phyloP scores from a whole-genome alignment of 2,888 invertebrate species.

The Petrophora chlorosata region DNA sequence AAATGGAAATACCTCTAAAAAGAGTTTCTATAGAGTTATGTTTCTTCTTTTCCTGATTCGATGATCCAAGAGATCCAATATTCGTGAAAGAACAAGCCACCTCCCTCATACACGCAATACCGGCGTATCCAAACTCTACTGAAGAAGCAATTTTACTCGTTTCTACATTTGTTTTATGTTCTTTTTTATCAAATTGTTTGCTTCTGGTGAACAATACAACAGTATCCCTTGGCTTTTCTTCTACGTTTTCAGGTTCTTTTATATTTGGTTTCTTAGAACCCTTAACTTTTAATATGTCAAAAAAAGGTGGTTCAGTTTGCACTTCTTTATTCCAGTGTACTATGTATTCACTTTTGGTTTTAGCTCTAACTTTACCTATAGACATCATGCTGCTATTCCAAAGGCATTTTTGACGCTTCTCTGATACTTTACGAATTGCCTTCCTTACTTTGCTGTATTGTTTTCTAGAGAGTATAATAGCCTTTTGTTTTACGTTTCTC shows the following conservation, averaged over 20 bases:
- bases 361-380: constrained; percentile 49
- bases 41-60: constrained; percentile 33
- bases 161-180: constrained; percentile 3
- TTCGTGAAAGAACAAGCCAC: constrained; percentile 54
- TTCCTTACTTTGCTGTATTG: constrained; percentile 68
- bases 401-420: constrained; percentile 23
- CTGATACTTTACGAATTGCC: constrained; percentile 51
- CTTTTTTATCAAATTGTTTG: not conserved
- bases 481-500: constrained; percentile 56
- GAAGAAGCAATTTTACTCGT: constrained; percentile 52
- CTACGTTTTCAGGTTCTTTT: constrained; percentile 4
- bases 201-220: constrained; percentile 26
- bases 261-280: not conserved
- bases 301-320: constrained; percentile 35
- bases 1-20: constrained; percentile 66
- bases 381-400: constrained; percentile 46
- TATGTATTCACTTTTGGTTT: constrained; percentile 22
- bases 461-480: constrained; percentile 58
- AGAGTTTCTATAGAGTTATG: constrained; percentile 60
- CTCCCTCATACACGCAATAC: constrained; percentile 46
- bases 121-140: constrained; percentile 55
- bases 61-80: constrained; percentile 37
- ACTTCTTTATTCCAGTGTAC: constrained; percentile 30
- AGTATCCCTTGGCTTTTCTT: constrained; percentile 8
- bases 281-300: constrained; percentile 3